These are phyloP conservation scores for Loripinus fragilis DNA, from an alignment of 2,888 invertebrate genomes.

Conservation along the genomic window DNA sequence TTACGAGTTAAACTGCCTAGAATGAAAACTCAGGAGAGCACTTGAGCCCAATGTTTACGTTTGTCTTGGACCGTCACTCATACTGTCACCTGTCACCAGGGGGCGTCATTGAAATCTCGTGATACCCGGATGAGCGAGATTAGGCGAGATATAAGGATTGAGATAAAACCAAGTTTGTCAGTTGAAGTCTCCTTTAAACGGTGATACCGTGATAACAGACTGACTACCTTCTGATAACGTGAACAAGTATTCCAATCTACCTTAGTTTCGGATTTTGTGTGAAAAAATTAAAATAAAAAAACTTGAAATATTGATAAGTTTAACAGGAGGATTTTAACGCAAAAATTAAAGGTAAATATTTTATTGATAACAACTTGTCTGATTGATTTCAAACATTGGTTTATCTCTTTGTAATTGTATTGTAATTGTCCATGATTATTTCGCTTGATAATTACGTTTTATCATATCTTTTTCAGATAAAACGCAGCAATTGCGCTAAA, in stretches of 20 bases:
- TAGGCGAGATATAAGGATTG: constrained; percentile 41
- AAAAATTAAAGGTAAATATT: constrained; percentile 11
- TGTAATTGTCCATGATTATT: constrained; percentile 13
- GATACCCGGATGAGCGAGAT: constrained; percentile 21
- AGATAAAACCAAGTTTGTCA: constrained; percentile 43
- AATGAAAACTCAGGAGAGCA: not conserved
- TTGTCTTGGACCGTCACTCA: not conserved
- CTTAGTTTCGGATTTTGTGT: not conserved
- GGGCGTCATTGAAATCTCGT: constrained; percentile 21
- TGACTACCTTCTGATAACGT: not conserved
- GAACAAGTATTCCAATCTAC: not conserved
- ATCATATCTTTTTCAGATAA: constrained; percentile 19
- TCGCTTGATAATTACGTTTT: constrained; percentile 10
- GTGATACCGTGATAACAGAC: constrained; percentile 10
- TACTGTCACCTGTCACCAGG: constrained; percentile 22
- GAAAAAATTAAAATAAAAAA: not conserved
- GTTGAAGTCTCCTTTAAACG: constrained; percentile 30
- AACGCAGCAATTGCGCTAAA: constrained; percentile 1
- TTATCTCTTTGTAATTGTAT: constrained; percentile 2
- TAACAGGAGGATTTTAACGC: not conserved
- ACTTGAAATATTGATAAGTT: not conserved
- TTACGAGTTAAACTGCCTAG: not conserved
- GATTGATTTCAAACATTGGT: not conserved
- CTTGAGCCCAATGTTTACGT: not conserved
- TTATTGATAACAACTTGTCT: constrained; percentile 1